Evolutionary conservation across 1,140 invertebrate genomes (phyloP).

Genomic region (Cotesia chilonis): DNA sequence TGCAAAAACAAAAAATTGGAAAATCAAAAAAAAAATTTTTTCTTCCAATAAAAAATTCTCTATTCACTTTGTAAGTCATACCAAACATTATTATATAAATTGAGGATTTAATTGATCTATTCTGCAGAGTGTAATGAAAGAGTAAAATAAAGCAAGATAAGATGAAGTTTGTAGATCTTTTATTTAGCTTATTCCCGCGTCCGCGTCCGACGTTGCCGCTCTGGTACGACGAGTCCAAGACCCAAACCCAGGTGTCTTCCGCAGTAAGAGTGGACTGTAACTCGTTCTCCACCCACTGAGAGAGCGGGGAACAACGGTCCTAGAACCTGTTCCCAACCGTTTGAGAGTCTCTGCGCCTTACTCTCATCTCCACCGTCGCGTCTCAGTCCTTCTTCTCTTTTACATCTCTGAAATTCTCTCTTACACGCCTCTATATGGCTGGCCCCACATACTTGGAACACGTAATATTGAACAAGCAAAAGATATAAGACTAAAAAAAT

Average conservation of each 20-base stretch:
- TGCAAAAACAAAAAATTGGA: too few species aligned
- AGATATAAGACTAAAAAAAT: slow-evolving; percentile 3
- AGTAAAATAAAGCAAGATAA: slow-evolving; percentile 1
- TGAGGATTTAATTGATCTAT: background rate
- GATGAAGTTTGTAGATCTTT: background rate
- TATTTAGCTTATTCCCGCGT: slow-evolving; percentile 21
- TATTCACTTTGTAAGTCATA: too few species aligned
- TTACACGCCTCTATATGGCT: slow-evolving; percentile 12
- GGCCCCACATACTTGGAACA: slow-evolving; percentile 14
- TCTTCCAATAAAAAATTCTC: too few species aligned
- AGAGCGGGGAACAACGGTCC: slow-evolving; percentile 35
- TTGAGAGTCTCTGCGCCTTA: slow-evolving; percentile 35
- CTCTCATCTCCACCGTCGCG: slow-evolving; percentile 14
- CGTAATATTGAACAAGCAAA: slow-evolving; percentile 15
- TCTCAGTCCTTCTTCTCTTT: slow-evolving; percentile 30
- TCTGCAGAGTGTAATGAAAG: slow-evolving; percentile 9
- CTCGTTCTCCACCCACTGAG: slow-evolving; percentile 39
- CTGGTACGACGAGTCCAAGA: slow-evolving; percentile 22
- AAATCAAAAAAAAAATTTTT: too few species aligned
- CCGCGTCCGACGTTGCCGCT: slow-evolving; percentile 36
- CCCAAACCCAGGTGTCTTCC: slow-evolving; percentile 38
- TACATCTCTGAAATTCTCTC: slow-evolving; percentile 23
- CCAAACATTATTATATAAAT: background rate
- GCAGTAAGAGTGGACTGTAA: slow-evolving; percentile 29
- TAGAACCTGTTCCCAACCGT: slow-evolving; percentile 38